Percentiles rank a stretch among this genome's conserved stretches.
Evolutionary conservation across 1,140 invertebrate genomes (phyloP).

Genomic region (Heliothis virescens): DNA sequence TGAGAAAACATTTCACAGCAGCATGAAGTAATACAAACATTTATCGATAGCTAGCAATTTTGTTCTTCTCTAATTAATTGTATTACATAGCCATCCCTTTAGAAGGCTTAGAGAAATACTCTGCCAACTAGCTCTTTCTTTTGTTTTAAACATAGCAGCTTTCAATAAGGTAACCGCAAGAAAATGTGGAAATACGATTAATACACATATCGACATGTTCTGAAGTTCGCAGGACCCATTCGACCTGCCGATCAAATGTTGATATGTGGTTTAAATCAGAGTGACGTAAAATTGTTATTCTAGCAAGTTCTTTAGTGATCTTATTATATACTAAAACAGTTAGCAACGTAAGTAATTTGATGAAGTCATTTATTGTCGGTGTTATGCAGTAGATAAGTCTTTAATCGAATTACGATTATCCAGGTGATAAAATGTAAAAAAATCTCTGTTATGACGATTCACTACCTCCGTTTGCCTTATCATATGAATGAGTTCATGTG

Average conservation of each 20-base stretch:
- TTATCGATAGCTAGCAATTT: neutral
- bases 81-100: neutral
- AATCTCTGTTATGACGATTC: neutral
- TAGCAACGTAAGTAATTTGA: neutral
- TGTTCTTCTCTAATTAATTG: too few relatives aligned
- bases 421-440: conserved; percentile 18
- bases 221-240: too few relatives aligned
- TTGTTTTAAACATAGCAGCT: too few relatives aligned
- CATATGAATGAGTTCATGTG: neutral
- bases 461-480: neutral
- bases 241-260: too few relatives aligned
- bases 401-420: conserved; percentile 23
- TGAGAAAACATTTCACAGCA: neutral
- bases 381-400: conserved; percentile 1
- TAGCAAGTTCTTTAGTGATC: neutral
- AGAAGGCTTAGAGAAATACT: neutral
- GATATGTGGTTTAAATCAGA: neutral
- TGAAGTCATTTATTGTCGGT: neutral
- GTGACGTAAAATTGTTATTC: neutral
- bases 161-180: too few relatives aligned
- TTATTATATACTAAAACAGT: neutral
- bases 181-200: too few relatives aligned
- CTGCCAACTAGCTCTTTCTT: too few relatives aligned
- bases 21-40: too few relatives aligned
- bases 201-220: too few relatives aligned